A percentile compares a stretch with the other conserved stretches of the same genome.
phyloP scores from a whole-genome alignment of 23 tunicate genomes.

The Ascidia mentula region DNA sequence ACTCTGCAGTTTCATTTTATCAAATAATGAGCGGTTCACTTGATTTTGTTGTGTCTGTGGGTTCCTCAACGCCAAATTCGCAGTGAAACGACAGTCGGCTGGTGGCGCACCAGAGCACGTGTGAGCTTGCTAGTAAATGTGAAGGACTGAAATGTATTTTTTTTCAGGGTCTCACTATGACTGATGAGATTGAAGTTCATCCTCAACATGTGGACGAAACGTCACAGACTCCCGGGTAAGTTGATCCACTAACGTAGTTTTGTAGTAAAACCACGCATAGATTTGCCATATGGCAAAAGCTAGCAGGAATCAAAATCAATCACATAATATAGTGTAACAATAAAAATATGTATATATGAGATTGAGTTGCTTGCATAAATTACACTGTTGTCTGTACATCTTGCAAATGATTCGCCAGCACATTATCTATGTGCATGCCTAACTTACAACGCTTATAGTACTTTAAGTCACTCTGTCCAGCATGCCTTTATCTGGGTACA shows the following conservation, averaged over 20 bases:
- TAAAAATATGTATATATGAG: neutral
- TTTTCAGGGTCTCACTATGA: neutral
- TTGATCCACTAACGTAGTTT: no score
- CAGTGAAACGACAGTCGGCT: no score
- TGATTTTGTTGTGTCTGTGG: neutral
- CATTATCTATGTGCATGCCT: no score
- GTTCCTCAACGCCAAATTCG: neutral
- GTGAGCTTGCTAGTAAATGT: neutral
- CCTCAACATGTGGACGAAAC: neutral
- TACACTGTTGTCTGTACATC: neutral
- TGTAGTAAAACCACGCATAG: no score
- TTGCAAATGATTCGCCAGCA: neutral
- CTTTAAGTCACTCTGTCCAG: no score
- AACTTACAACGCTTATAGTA: no score
- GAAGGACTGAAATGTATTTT: neutral
- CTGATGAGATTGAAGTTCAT: conserved; percentile 7
- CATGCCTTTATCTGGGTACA: no score
- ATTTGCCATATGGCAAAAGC: no score
- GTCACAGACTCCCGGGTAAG: neutral
- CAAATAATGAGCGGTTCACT: neutral
- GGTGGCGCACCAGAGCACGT: no score
- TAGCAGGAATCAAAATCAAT: neutral
- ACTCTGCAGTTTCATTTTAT: no score
- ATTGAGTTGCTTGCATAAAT: neutral
- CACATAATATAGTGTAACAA: neutral